Evolutionary conservation across 92 coral and sea anemone genomes (phyloP).

Genomic region (Porites divaricata): DNA sequence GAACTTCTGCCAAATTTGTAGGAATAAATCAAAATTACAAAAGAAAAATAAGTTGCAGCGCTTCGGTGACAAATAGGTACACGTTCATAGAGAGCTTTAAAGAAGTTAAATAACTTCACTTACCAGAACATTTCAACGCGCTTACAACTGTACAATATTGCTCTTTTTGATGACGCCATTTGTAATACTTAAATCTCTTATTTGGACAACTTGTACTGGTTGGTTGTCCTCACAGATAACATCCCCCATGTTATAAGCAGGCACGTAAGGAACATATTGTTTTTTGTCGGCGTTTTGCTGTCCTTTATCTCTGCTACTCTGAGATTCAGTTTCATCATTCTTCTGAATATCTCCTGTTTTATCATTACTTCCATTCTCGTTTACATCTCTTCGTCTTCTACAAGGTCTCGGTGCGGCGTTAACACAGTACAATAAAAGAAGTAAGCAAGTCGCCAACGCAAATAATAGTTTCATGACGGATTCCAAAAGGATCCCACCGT

Average conservation of each 20-base stretch:
- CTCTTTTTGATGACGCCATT: constrained; percentile 71
- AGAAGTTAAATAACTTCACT: constrained; percentile 12
- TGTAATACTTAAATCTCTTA: constrained; percentile 71
- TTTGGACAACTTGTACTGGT: constrained; percentile 76
- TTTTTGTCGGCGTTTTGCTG: constrained; percentile 53
- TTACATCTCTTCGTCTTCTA: constrained; percentile 39
- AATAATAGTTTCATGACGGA: constrained; percentile 5
- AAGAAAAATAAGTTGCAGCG: too few species aligned
- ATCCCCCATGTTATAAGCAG: constrained; percentile 40
- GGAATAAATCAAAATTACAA: too few species aligned
- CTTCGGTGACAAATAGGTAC: not conserved
- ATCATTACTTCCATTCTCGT: constrained; percentile 40
- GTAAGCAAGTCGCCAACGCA: constrained; percentile 26
- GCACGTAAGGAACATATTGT: constrained; percentile 53
- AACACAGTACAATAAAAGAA: constrained; percentile 28
- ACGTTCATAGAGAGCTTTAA: not conserved
- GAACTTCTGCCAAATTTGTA: too few species aligned
- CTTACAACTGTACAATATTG: constrained; percentile 57
- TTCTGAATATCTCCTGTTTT: constrained; percentile 23
- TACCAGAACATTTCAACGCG: constrained; percentile 27
- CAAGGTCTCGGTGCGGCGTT: constrained; percentile 42
- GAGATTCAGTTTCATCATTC: not conserved
- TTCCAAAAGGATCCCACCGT: not conserved
- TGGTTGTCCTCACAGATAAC: constrained; percentile 53
- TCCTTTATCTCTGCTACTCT: not conserved